Conservation (phyloP, 2,888 invertebrate genomes). For the Miltochrista miniata region DNA sequence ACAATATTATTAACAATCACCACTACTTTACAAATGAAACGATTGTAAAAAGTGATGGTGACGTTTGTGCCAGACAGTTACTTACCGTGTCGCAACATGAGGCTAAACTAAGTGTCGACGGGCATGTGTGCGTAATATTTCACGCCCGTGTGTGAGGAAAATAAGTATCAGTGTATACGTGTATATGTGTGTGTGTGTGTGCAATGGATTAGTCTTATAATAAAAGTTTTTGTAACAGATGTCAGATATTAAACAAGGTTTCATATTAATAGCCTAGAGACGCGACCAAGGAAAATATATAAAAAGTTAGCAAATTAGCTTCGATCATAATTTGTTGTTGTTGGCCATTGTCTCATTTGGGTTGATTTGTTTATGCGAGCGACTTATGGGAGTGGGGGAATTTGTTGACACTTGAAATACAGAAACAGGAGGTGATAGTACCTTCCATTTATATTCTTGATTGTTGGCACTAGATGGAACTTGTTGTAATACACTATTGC, state of each 20-base stretch:
- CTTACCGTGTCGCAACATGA: conserved; percentile 58
- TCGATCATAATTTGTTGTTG: conserved; percentile 67
- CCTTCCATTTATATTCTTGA: too few relatives aligned
- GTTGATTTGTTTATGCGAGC: conserved; percentile 60
- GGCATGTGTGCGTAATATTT: conserved; percentile 13
- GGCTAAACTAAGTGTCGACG: conserved; percentile 73
- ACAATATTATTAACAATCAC: conserved; percentile 17
- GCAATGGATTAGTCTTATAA: conserved; percentile 83
- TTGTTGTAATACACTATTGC: too few relatives aligned
- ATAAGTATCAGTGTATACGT: conserved; percentile 44
- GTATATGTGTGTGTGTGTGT: conserved; percentile 64
- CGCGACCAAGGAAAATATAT: conserved; percentile 75
- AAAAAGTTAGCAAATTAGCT: conserved; percentile 79
- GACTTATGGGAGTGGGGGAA: conserved; percentile 46
- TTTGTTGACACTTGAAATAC: conserved; percentile 9
- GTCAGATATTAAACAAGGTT: conserved; percentile 82
- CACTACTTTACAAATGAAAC: not conserved
- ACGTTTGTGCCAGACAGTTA: conserved; percentile 31
- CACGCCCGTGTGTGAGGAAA: conserved; percentile 44
- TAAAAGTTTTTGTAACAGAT: conserved; percentile 84
- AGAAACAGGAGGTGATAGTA: too few relatives aligned
- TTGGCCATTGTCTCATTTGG: conserved; percentile 53
- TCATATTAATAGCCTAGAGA: conserved; percentile 77
- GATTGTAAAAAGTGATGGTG: conserved; percentile 14
- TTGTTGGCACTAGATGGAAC: too few relatives aligned